phyloP scores from a whole-genome alignment of 2,888 invertebrate species.

The Piscicola geometra region DNA sequence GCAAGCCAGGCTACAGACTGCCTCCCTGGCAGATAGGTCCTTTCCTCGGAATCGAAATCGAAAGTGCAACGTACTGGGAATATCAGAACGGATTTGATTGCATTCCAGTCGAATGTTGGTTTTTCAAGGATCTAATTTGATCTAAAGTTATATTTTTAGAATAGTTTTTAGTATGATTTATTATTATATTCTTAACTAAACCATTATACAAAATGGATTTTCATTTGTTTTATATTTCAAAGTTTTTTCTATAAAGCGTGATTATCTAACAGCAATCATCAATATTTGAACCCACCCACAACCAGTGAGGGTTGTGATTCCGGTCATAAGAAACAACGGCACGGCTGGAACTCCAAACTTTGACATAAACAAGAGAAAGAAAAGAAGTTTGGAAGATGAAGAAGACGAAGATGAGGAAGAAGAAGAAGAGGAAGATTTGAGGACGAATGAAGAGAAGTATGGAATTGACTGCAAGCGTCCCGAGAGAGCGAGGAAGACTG shows the following conservation, averaged over 20 bases:
- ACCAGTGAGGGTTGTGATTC: slow-evolving; percentile 44
- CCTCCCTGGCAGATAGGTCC: slow-evolving; percentile 82
- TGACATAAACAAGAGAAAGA: slow-evolving; percentile 23
- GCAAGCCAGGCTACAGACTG: slow-evolving; percentile 78
- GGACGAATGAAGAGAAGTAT: background rate
- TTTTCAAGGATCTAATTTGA: background rate
- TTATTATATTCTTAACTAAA: too few species aligned
- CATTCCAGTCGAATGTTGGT: slow-evolving; percentile 78
- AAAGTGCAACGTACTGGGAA: slow-evolving; percentile 83
- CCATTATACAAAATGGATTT: too few species aligned
- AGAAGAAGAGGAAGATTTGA: slow-evolving; percentile 2
- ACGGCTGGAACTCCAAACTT: slow-evolving; percentile 36
- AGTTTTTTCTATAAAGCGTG: too few species aligned
- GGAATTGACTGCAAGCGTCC: slow-evolving; percentile 11
- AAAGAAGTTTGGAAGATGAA: slow-evolving; percentile 29
- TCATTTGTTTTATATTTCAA: too few species aligned
- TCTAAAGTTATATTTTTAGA: too few species aligned
- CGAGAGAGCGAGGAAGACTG: slow-evolving; percentile 24
- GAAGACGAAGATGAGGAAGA: slow-evolving; percentile 11
- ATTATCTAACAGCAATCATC: too few species aligned
- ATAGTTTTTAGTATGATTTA: too few species aligned
- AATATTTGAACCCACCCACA: too few species aligned
- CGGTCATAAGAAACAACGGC: slow-evolving; percentile 42
- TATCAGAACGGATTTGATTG: slow-evolving; percentile 84
- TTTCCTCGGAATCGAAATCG: slow-evolving; percentile 87